Conservation (phyloP, 1,140 invertebrate species). For the Drosophila aff. region DNA sequence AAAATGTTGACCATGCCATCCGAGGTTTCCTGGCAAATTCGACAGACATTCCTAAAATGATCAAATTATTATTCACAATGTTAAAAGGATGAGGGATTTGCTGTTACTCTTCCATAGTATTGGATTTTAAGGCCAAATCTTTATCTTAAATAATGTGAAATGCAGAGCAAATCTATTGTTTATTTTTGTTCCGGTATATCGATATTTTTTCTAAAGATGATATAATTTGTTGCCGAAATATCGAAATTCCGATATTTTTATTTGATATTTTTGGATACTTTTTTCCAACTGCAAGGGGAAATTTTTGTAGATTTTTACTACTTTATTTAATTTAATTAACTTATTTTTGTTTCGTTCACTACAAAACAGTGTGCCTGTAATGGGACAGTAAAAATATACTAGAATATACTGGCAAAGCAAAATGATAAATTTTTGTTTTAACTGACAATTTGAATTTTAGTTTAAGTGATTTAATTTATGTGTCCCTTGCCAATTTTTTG, state of each 20-base stretch:
- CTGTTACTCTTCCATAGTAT: conserved; percentile 1
- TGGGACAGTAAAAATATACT: neutral
- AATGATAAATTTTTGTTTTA: too few relatives aligned
- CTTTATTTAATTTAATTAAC: too few relatives aligned
- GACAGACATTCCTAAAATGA: conserved; percentile 2
- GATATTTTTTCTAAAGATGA: too few relatives aligned
- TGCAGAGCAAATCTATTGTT: too few relatives aligned
- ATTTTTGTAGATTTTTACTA: too few relatives aligned
- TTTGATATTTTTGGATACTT: too few relatives aligned
- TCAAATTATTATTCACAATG: too few relatives aligned
- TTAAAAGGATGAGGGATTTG: neutral
- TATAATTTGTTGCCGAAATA: too few relatives aligned
- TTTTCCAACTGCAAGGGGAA: too few relatives aligned
- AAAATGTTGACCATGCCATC: neutral
- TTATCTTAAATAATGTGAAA: neutral
- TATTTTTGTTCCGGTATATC: neutral
- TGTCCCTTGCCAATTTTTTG: too few relatives aligned
- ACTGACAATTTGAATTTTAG: neutral
- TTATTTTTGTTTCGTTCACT: neutral
- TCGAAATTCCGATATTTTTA: too few relatives aligned
- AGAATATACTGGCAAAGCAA: neutral
- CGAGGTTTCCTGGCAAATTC: conserved; percentile 4
- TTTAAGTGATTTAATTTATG: neutral
- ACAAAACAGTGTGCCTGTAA: neutral
- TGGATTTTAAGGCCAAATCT: neutral